A percentile compares a stretch with the other conserved stretches of the same genome.
Evolutionary conservation across 2,888 invertebrate species (phyloP).

Genomic region (Ellobium chinense): DNA sequence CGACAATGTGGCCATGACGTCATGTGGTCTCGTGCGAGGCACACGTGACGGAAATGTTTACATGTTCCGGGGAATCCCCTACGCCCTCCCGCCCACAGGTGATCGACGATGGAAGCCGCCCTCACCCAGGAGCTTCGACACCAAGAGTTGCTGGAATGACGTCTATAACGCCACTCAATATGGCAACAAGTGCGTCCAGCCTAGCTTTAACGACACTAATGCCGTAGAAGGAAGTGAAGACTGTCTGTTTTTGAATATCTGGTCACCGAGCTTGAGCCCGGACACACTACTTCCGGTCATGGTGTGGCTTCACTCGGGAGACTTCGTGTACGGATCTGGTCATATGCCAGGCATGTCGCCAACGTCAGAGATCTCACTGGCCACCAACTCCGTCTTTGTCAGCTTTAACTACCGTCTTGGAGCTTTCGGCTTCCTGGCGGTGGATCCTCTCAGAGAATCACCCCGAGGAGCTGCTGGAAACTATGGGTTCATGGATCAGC

Average conservation of each 20-base stretch:
- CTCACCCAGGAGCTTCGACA: neutral
- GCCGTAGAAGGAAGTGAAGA: conserved; percentile 64
- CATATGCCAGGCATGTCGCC: conserved; percentile 80
- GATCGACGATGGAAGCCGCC: conserved; percentile 58
- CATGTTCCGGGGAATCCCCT: conserved; percentile 62
- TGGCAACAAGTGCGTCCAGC: conserved; percentile 55
- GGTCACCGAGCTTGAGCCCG: conserved; percentile 68
- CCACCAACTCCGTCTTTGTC: conserved; percentile 90
- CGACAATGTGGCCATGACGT: conserved; percentile 36
- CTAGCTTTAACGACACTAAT: conserved; percentile 7
- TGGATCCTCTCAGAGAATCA: conserved; percentile 76
- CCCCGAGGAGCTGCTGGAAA: conserved; percentile 60
- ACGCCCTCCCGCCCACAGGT: conserved; percentile 58
- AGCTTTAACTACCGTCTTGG: conserved; percentile 90
- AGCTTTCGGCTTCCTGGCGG: conserved; percentile 87
- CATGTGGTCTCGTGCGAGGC: conserved; percentile 61
- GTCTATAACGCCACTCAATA: conserved; percentile 49
- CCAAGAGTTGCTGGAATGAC: conserved; percentile 59
- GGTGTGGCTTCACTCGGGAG: conserved; percentile 76
- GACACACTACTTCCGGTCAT: conserved; percentile 65
- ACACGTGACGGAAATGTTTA: conserved; percentile 46
- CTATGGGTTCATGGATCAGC: conserved; percentile 68
- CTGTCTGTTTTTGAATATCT: conserved; percentile 65
- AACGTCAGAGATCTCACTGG: conserved; percentile 87
- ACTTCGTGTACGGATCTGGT: conserved; percentile 58